Evolutionary conservation across 2,797 vertebrate species (phyloP).

Genomic region (Cyprinella venusta): DNA sequence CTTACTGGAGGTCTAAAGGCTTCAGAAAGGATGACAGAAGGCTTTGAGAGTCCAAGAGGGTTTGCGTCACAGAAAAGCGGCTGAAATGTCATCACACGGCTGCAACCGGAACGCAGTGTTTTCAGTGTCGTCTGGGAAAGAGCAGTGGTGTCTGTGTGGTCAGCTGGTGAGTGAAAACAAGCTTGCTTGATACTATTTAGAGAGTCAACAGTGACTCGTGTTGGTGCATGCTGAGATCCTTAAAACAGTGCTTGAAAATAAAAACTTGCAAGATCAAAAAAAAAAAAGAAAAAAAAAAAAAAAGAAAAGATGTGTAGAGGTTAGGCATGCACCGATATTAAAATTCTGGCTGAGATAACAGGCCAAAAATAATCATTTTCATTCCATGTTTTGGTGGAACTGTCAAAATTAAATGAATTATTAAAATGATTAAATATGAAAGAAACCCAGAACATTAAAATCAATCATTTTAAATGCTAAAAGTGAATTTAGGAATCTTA

Average conservation of each 20-base stretch:
- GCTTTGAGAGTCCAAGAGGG: constrained; percentile 54
- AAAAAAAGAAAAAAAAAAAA: background rate
- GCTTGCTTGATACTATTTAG: constrained; percentile 48
- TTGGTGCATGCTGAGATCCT: constrained; percentile 47
- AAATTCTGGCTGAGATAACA: background rate
- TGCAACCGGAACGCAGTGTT: constrained; percentile 25
- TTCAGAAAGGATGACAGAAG: constrained; percentile 63
- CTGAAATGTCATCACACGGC: constrained; percentile 41
- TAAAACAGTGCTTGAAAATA: constrained; percentile 44
- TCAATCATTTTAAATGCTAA: too few species aligned
- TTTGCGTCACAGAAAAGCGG: constrained; percentile 29
- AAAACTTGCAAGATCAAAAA: constrained; percentile 29
- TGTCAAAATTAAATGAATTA: background rate
- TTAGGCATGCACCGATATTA: background rate
- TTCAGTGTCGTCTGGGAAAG: constrained; percentile 43
- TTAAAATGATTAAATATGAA: too few species aligned
- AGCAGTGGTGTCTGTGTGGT: constrained; percentile 34
- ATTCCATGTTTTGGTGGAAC: background rate
- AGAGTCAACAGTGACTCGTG: constrained; percentile 51
- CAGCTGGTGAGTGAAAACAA: constrained; percentile 40
- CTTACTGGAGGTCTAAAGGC: constrained; percentile 45
- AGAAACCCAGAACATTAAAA: background rate
- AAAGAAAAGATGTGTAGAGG: background rate
- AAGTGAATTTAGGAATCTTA: too few species aligned
- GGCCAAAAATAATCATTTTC: background rate